phyloP scores from a whole-genome alignment of 2,797 vertebrate species.

The Antennarius maculatus region DNA sequence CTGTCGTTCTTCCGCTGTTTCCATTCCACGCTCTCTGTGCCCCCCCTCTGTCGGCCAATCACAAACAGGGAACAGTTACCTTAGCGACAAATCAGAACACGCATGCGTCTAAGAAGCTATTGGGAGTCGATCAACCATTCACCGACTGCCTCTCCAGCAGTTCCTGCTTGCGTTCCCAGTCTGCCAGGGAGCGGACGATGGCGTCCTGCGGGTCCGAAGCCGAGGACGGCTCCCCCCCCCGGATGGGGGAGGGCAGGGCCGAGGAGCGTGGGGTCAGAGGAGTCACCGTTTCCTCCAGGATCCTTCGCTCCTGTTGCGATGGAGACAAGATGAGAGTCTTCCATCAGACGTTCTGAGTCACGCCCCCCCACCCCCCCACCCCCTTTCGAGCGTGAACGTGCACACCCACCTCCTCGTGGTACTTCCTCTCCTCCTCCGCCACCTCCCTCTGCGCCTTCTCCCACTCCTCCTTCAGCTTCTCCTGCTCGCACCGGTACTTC shows the following conservation, averaged over 20 bases:
- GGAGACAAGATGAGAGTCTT: not conserved
- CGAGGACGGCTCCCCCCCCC: slow-evolving; percentile 79
- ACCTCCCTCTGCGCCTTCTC: slow-evolving; percentile 96
- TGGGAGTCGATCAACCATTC: slow-evolving; percentile 32
- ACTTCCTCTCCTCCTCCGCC: slow-evolving; percentile 93
- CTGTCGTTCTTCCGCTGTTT: slow-evolving; percentile 68
- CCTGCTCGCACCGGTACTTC: slow-evolving; percentile 92
- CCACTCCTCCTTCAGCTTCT: slow-evolving; percentile 97
- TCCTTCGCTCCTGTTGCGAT: slow-evolving; percentile 88
- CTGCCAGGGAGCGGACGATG: slow-evolving; percentile 71
- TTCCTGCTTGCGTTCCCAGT: slow-evolving; percentile 79
- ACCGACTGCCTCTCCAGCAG: slow-evolving; percentile 77
- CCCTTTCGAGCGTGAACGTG: slow-evolving; percentile 11
- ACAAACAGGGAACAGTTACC: slow-evolving; percentile 24
- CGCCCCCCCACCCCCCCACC: not conserved
- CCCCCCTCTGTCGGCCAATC: slow-evolving; percentile 55
- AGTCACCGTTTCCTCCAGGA: slow-evolving; percentile 92
- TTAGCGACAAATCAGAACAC: not conserved
- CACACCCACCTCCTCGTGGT: slow-evolving; percentile 91
- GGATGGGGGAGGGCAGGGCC: slow-evolving; percentile 79
- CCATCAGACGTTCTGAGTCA: not conserved
- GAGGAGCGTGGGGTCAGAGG: slow-evolving; percentile 85
- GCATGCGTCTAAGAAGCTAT: not conserved
- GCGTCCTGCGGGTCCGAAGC: slow-evolving; percentile 76
- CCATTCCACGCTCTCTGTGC: slow-evolving; percentile 60